These are phyloP conservation scores for Eupithecia exiguata DNA, from an alignment of 2,888 invertebrate genomes.

Conservation along the genomic window DNA sequence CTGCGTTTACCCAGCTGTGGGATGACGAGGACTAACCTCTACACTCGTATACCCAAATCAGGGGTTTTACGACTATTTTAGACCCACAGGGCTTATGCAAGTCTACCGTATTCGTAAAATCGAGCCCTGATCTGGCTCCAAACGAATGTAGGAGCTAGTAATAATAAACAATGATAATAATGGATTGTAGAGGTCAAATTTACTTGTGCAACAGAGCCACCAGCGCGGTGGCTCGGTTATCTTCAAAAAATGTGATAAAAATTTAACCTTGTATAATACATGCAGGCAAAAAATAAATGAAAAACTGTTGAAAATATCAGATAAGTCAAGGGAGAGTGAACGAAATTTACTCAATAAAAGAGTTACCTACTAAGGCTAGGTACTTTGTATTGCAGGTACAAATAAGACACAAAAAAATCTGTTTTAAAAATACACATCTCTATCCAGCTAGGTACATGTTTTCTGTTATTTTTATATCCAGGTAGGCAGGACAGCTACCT, in stretches of 20 bases:
- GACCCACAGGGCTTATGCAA: too few relatives aligned
- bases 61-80: too few relatives aligned
- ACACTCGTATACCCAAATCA: too few relatives aligned
- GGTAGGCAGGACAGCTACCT: neutral
- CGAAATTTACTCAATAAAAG: neutral
- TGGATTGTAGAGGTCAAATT: neutral
- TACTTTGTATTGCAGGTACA: too few relatives aligned
- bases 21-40: neutral
- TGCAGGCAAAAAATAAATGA: neutral
- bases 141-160: too few relatives aligned
- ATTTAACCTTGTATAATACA: neutral
- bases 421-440: neutral
- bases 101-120: too few relatives aligned
- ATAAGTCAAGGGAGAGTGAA: neutral
- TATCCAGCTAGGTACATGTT: too few relatives aligned
- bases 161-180: neutral
- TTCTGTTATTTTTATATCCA: too few relatives aligned
- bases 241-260: neutral
- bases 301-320: neutral
- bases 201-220: neutral
- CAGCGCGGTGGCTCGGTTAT: neutral
- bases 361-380: too few relatives aligned
- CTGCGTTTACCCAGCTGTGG: neutral
- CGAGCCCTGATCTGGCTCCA: too few relatives aligned
- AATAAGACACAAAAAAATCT: too few relatives aligned